These are phyloP conservation scores for Triops cancriformis DNA, from an alignment of 1,140 invertebrate species.

Conservation along the genomic window DNA sequence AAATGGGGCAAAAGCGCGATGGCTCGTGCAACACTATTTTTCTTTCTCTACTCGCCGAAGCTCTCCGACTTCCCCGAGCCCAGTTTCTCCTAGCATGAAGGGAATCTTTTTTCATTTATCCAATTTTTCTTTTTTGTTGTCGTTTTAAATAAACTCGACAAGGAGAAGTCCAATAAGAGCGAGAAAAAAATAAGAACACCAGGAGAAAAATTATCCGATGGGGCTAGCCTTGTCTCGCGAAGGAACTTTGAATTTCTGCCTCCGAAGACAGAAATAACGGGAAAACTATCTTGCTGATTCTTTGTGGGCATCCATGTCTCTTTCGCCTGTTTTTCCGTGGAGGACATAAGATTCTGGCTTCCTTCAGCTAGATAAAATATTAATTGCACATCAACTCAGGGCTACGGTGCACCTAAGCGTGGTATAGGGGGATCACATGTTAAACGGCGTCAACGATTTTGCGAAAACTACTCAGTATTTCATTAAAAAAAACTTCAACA, in stretches of 20 bases:
- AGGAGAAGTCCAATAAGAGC: neutral
- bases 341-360: too few species aligned
- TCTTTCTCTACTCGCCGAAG: neutral
- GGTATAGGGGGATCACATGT: too few species aligned
- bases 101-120: neutral
- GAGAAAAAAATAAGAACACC: neutral
- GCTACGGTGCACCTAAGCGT: too few species aligned
- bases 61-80: neutral
- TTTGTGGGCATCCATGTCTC: too few species aligned
- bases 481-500: too few species aligned
- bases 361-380: too few species aligned
- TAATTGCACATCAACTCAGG: too few species aligned
- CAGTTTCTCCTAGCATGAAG: neutral
- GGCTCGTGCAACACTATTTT: slow-evolving; percentile 5
- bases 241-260: neutral
- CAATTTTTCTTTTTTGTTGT: neutral
- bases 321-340: too few species aligned
- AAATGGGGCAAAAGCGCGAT: slow-evolving; percentile 12
- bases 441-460: too few species aligned
- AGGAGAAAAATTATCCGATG: neutral
- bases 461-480: too few species aligned
- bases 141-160: neutral
- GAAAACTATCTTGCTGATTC: too few species aligned
- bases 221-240: neutral
- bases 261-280: too few species aligned